Evolutionary conservation across 1,140 invertebrate genomes (phyloP), one percentile per base, ranked within the genome.

Genomic region (Dreissena rostriformis): DNA sequence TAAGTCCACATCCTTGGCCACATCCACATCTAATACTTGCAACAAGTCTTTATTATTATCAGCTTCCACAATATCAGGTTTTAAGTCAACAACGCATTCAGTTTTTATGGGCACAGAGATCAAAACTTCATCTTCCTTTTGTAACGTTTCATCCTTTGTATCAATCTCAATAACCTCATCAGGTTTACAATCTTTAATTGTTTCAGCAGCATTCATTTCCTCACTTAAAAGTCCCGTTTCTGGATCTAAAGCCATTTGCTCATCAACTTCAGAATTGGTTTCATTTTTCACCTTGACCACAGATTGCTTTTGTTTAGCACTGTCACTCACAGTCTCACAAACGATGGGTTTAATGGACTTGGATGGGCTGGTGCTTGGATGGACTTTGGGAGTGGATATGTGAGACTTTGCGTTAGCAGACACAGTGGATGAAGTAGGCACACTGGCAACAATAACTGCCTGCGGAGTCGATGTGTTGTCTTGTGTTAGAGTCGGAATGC

Each of bases 391-490:
- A 39, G 39, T 39, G 8, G 39, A 39, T 39, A 39, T 39, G 39
- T 39, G 39, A 39, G 39, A 39, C 39, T 39, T 39, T 5, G 39
- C 39, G 29, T 65, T 77, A 15, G 26, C 2, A 66, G 39, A 6
- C 14, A 29, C 22, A 2, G 26, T 1, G 24, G 24, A 24, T 29
- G 22, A 5, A 53, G 39, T 1, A 53, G 26, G 6, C 15, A 63
- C 14, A n/a, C 24, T 57, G 0, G 8, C 24, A 1, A 68, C 52
- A 19, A n/a, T 61, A 17, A 73, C 28, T 17, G 53, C 52, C 29
- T 73, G 68, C 24, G 72, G 72, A 7, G 53, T 14, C 55, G 63
- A 71, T 12, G 73, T 81, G 28, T 71, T 22, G 63, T 17, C 53
- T 19, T 49, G 7, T n/a, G 79, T 73, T 26, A 29, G 5, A 12